phyloP scores from a whole-genome alignment of 1,140 invertebrate species.

The Apocrypta bakeri region DNA sequence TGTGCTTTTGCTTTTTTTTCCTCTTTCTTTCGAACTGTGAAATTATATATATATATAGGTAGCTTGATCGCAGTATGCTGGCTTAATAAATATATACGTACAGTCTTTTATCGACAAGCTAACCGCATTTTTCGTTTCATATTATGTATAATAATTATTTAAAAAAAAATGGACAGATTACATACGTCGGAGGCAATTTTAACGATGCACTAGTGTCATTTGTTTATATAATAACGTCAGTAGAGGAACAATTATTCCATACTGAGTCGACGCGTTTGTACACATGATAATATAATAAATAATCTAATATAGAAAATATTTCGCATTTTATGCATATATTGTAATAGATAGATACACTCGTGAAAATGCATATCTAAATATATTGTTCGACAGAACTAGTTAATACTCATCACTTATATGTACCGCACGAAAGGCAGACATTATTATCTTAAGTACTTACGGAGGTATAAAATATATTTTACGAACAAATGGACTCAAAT shows the following conservation, averaged over 20 bases:
- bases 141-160: neutral
- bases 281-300: neutral
- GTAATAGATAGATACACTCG: neutral
- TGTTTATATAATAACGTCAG: neutral
- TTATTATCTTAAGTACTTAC: neutral
- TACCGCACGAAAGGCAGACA: too few species aligned
- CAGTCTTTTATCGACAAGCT: too few species aligned
- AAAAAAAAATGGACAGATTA: constrained; percentile 18
- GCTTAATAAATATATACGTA: too few species aligned
- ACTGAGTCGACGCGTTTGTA: constrained; percentile 8
- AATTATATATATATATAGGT: neutral
- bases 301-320: neutral
- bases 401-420: neutral
- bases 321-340: constrained; percentile 33
- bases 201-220: neutral
- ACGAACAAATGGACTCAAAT: neutral
- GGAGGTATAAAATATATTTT: neutral
- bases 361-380: neutral
- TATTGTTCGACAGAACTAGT: neutral
- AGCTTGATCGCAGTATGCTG: too few species aligned
- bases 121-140: neutral
- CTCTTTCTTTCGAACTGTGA: neutral
- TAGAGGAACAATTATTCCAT: constrained; percentile 18
- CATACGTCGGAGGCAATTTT: neutral
- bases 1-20: neutral